Conservation (phyloP, 2,797 vertebrate genomes). For the Coendou prehensilis region DNA sequence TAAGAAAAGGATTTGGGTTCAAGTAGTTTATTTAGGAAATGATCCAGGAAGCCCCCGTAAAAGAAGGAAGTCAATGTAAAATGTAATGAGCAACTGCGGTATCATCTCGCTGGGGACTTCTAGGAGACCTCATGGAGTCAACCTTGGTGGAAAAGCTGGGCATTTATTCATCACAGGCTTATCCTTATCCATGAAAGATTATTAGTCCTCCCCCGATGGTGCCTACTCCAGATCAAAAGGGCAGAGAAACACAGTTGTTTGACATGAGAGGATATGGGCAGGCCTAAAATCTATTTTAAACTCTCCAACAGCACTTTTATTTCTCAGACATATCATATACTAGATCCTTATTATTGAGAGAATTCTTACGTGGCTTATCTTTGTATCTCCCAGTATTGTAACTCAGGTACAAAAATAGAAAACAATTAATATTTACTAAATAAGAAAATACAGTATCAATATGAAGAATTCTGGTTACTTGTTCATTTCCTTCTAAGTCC, state of each 20-base stretch:
- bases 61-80: neutral
- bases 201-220: neutral
- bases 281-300: neutral
- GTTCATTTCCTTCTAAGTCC: slow-evolving; percentile 15
- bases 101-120: neutral
- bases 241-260: neutral
- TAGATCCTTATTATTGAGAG: neutral
- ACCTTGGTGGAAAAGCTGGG: neutral
- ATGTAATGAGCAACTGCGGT: neutral
- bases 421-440: slow-evolving; percentile 32
- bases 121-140: neutral
- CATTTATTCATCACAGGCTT: neutral
- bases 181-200: neutral
- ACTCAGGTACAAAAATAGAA: neutral
- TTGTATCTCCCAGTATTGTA: neutral
- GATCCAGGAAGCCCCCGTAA: neutral
- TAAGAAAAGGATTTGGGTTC: neutral
- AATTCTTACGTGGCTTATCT: neutral
- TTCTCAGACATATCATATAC: neutral
- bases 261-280: neutral
- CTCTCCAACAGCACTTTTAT: neutral
- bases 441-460: neutral
- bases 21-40: neutral
- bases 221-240: neutral
- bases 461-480: neutral